These are phyloP conservation scores for Samia ricini DNA, from an alignment of 1,140 invertebrate species.

Conservation along the genomic window DNA sequence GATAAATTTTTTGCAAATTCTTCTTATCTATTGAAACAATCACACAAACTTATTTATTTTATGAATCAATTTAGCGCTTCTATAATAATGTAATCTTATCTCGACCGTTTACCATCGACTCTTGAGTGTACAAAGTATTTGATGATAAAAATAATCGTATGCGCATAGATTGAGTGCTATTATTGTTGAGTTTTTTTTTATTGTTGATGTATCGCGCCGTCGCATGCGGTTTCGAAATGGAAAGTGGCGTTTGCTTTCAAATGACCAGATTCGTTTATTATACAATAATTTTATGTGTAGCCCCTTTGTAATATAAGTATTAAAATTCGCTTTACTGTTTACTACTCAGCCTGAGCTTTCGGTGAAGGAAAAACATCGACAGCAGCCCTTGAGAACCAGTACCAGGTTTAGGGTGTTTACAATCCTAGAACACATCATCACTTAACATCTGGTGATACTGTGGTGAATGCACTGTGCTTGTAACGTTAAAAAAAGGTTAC, in stretches of 20 bases:
- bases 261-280: neutral
- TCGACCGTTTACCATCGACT: neutral
- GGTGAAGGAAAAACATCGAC: too few relatives aligned
- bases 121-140: neutral
- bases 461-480: too few relatives aligned
- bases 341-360: too few relatives aligned
- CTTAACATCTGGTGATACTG: too few relatives aligned
- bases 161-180: neutral
- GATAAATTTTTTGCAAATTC: neutral
- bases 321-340: too few relatives aligned
- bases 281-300: neutral
- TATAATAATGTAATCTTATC: neutral
- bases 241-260: neutral
- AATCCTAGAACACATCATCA: too few relatives aligned
- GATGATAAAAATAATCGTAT: constrained; percentile 1
- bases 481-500: too few relatives aligned
- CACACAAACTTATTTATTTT: neutral
- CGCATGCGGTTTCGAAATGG: neutral
- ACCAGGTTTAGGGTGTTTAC: too few relatives aligned
- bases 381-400: too few relatives aligned
- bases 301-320: too few relatives aligned
- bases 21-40: neutral
- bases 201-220: neutral
- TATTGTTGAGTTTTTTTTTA: neutral
- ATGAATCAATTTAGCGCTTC: neutral